A percentile compares a stretch with the other conserved stretches of the same genome.
Conservation (phyloP, 2,797 vertebrate genomes). For the Dicrostonyx torquatus region DNA sequence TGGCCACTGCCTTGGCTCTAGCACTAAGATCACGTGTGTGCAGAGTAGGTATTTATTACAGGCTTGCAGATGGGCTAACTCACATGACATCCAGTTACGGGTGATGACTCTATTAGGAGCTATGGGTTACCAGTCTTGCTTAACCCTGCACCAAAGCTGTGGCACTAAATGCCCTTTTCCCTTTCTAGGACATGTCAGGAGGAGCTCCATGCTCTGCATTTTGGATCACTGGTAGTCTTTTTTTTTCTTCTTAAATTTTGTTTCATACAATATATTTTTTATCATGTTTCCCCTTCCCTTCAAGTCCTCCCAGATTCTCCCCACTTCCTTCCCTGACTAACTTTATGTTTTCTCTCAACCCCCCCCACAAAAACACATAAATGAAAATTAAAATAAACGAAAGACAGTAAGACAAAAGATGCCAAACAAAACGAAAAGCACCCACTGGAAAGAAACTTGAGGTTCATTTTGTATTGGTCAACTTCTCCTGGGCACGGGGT, state of each 20-base stretch:
- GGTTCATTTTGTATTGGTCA: neutral
- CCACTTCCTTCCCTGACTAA: neutral
- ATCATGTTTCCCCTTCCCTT: neutral
- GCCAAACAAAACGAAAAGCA: neutral
- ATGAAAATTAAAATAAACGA: neutral
- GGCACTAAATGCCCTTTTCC: rapidly evolving
- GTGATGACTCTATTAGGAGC: neutral
- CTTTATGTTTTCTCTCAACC: neutral
- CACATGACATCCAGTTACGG: neutral
- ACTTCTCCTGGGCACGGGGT: neutral
- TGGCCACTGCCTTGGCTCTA: neutral
- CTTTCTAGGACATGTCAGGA: neutral
- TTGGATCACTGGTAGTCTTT: neutral
- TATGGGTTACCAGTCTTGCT: neutral
- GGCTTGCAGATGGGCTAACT: neutral
- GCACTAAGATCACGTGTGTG: neutral
- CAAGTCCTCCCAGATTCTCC: neutral
- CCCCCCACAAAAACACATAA: neutral
- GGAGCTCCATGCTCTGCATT: neutral
- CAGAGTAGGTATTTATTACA: neutral
- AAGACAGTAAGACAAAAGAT: neutral
- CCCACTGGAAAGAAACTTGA: neutral
- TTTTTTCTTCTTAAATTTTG: no score
- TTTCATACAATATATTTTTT: neutral
- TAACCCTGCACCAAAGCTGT: neutral